Evolutionary conservation across 2,888 invertebrate species (phyloP), one percentile per base, ranked within the genome.

Genomic region (Ichneumon xanthorius): DNA sequence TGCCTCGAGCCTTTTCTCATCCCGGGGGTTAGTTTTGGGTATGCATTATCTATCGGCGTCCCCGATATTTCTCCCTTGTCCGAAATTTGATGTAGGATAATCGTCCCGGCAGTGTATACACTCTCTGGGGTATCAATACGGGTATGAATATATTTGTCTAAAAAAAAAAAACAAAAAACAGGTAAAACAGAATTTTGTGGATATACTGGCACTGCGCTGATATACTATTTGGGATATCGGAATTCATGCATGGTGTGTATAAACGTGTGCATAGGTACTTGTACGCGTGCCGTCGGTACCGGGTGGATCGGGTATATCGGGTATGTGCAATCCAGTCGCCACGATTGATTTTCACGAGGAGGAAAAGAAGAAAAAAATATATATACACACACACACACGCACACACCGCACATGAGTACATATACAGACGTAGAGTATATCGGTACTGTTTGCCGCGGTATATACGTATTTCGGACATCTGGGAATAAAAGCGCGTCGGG

Each of bases 401-500:
- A 61, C 19, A 26, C 45, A 40, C 33, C 16, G 30, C n/a, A 33
- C 30, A 16, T 14, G 61, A 33, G 61, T 30, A 63, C 5, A 16
- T 6, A 30, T n/a, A 65, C 37, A 40, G 50, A 6, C 50, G 22
- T 48, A 30, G 48, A 63, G 53, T 19, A 76, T 63, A 75, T 63
- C 65, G 76, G 48, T n/a, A 55, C 50, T 71, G 79, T 48, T 63
- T 53, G 84, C 68, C 72, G 76, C 72, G 67, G 65, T 73, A 82
- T 76, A 75, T 81, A 71, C 70, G 82, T 78, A 80, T 77, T 83
- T 81, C 78, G 87, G 86, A 87, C 87, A 88, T 86, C 86, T 84
- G 85, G 87, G 88, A 89, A 90, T 89, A 89, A 89, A 90, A 87
- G 90, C 88, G 86, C 81, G 80, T 72, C 84, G 79, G 87, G 87